Base-by-base conservation (phyloP, 1,140 invertebrate genomes). In the Pseudoatta argentina region DNA sequence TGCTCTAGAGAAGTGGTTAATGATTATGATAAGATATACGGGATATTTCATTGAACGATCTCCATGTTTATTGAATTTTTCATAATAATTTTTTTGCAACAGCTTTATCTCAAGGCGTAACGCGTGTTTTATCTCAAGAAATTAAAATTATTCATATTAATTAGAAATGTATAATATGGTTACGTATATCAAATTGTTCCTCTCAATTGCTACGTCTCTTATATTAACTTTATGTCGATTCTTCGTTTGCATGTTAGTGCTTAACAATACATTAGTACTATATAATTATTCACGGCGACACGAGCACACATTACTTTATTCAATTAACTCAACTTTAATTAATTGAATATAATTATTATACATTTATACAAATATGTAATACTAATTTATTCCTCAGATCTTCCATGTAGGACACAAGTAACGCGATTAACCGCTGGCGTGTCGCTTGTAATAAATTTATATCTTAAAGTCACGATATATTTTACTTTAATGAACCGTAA, bases 281-380 rank as follows among this genome's bases (percentile, higher is more conserved):
- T 61, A 18, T 21, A n/a, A 73, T 48, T 73, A 27, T 73, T 83
- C n/a, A 30, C 12, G 24, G 0, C 57, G 48, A 61, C 34, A 48
- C 34, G 14, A 27, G 0, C 10, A 24, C 12, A 21, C 24, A 14
- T 10, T 10, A n/a, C 30, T 59, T 7, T 18, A 30, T 61, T 82
- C 73, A 61, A 73, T 51, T 73, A 83, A 73, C n/a, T 61, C 16
- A 48, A 18, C 57, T 30, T 1, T n/a, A 59, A 81, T 34, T 27
- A 12, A 30, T 73, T 73, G 61, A 61, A 61, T 18, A 12, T 34
- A 73, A 83, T 48, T 30, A 21, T 21, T 27, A 27, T 61, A 48
- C 14, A n/a, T 61, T 44, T 69, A 27, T 34, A 0, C 30, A 34
- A 34, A 16, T 72, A 21, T 72, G 48, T 72, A 61, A 48, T 73